phyloP scores from a whole-genome alignment of 2,888 invertebrate species.

The Limnephilus lunatus region DNA sequence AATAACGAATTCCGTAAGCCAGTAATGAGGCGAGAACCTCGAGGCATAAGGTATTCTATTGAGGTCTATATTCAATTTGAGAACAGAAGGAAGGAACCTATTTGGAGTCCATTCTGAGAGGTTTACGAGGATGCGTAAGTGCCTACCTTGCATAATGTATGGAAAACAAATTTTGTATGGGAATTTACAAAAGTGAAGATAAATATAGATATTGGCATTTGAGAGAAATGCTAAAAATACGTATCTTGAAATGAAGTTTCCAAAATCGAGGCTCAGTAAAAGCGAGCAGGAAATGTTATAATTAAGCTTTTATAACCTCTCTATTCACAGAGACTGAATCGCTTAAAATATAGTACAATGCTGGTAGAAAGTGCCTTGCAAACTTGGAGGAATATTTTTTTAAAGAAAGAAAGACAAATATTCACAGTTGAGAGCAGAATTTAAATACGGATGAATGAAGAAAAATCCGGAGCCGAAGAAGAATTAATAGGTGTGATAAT shows the following conservation, averaged over 20 bases:
- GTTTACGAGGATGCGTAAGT: not conserved
- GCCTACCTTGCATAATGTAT: slow-evolving; percentile 2
- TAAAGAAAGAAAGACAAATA: too few relatives aligned
- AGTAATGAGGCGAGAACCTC: slow-evolving; percentile 15
- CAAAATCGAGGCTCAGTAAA: not conserved
- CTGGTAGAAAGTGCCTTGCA: too few relatives aligned
- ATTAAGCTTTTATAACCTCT: not conserved
- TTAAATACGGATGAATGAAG: too few relatives aligned
- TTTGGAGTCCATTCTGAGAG: not conserved
- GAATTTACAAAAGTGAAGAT: not conserved
- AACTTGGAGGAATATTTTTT: too few relatives aligned
- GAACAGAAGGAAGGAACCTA: not conserved
- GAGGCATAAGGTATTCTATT: not conserved
- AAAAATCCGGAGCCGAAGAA: too few relatives aligned
- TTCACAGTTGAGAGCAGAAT: too few relatives aligned
- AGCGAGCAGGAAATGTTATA: not conserved
- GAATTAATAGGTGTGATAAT: too few relatives aligned
- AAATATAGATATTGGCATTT: not conserved
- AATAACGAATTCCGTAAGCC: slow-evolving; percentile 31
- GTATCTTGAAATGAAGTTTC: not conserved
- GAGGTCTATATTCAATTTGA: not conserved
- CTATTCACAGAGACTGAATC: not conserved
- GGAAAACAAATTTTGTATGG: not conserved
- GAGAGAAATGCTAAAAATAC: not conserved
- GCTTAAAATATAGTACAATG: too few relatives aligned